These are phyloP conservation scores for Ophion ellenae DNA, from an alignment of 2,888 invertebrate genomes.

Conservation along the genomic window DNA sequence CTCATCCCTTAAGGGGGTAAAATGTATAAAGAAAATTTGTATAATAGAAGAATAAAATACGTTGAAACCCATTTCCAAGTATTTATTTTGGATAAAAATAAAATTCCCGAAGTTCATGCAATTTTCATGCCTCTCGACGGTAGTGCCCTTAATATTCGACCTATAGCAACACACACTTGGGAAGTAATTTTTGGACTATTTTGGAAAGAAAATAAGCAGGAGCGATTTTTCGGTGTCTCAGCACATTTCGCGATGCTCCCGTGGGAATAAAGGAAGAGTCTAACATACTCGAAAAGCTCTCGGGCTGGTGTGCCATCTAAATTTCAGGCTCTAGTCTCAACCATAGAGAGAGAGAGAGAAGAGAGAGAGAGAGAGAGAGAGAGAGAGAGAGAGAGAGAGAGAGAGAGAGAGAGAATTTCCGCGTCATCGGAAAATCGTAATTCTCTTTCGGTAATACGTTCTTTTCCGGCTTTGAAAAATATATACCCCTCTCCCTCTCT, in stretches of 20 bases:
- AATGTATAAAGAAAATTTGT: no score
- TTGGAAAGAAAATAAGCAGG: conserved; percentile 4
- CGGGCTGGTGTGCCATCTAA: conserved; percentile 47
- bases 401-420: conserved; percentile 32
- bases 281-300: conserved; percentile 53
- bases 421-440: conserved; percentile 55
- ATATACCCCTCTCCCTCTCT: conserved; percentile 16
- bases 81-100: no score
- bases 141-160: no score
- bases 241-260: conserved; percentile 44
- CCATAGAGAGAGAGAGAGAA: background rate
- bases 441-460: conserved; percentile 57
- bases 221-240: conserved; percentile 57
- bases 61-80: no score
- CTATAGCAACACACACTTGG: no score
- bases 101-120: no score
- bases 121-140: no score
- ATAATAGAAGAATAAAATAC: no score
- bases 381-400: conserved; percentile 10
- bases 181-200: background rate
- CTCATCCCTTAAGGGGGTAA: no score
- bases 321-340: conserved; percentile 38
- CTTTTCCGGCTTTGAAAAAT: conserved; percentile 46
- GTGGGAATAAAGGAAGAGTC: conserved; percentile 41
- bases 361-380: conserved; percentile 2